These are phyloP conservation scores for Pangasius sanitwongsei DNA, from an alignment of 2,797 vertebrate species.

Conservation along the genomic window DNA sequence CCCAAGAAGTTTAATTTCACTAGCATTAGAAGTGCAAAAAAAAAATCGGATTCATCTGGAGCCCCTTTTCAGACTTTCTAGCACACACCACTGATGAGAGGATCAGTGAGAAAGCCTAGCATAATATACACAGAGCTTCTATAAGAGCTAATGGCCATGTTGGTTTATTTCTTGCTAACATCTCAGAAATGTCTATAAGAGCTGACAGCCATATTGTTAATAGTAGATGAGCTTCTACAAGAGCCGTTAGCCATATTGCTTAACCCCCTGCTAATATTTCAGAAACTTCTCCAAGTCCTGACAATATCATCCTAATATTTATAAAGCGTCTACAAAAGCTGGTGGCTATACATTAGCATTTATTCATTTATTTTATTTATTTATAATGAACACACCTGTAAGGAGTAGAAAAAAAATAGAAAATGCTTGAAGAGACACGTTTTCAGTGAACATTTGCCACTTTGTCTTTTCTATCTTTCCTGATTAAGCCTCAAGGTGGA, in stretches of 20 bases:
- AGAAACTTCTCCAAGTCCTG: not conserved
- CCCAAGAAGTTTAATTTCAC: not conserved
- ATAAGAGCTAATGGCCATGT: not conserved
- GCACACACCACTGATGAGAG: not conserved
- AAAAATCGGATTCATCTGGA: not conserved
- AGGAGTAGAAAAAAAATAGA: not conserved
- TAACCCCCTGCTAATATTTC: not conserved
- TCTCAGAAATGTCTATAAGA: not conserved
- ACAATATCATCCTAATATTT: not conserved
- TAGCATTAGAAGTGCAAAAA: not conserved
- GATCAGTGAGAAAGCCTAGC: constrained; percentile 9
- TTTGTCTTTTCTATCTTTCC: not conserved
- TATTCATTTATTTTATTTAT: not conserved
- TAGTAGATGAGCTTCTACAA: not conserved
- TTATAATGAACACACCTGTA: not conserved
- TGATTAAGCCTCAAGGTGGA: not conserved
- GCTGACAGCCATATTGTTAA: not conserved
- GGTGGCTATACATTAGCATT: not conserved
- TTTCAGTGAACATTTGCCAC: not conserved
- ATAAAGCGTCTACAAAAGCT: not conserved
- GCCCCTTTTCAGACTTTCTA: constrained; percentile 9
- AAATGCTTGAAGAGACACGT: not conserved
- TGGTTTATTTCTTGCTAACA: not conserved
- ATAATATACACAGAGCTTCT: constrained; percentile 5
- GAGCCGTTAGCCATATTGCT: not conserved